phyloP scores from a whole-genome alignment of 2,113 vertebrate genomes.

The Balaenoptera acutorostrata region DNA sequence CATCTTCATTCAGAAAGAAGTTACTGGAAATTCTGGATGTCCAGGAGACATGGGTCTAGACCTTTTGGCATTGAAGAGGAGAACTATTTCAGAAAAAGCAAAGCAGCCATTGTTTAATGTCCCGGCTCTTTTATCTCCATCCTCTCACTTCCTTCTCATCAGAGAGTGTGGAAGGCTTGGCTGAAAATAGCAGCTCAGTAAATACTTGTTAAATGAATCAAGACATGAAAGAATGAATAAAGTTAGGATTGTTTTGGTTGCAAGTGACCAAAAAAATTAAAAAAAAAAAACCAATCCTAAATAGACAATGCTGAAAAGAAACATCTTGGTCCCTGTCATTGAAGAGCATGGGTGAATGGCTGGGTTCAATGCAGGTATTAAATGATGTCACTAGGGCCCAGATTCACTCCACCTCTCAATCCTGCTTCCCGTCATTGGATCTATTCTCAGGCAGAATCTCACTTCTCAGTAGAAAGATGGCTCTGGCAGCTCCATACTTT shows the following conservation, averaged over 20 bases:
- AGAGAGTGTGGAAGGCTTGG: fast-evolving
- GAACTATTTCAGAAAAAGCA: neutral
- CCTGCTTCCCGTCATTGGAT: fast-evolving
- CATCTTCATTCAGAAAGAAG: neutral
- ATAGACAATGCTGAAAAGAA: neutral
- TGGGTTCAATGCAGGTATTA: fast-evolving
- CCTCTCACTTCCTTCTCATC: fast-evolving
- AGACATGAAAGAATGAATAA: neutral
- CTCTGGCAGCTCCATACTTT: neutral
- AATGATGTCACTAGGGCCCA: fast-evolving
- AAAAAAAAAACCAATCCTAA: neutral
- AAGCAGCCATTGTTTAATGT: fast-evolving
- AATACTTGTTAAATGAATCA: neutral
- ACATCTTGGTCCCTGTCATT: fast-evolving
- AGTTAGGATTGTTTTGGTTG: neutral
- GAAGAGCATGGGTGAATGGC: fast-evolving
- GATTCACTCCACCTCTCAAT: neutral
- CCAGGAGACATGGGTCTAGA: fast-evolving
- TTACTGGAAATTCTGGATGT: too few species aligned
- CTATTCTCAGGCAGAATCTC: neutral
- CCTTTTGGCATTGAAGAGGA: neutral
- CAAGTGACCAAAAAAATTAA: neutral
- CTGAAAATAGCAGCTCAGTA: neutral
- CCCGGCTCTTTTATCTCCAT: fast-evolving
- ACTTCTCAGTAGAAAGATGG: neutral